Evolutionary conservation across 1,140 invertebrate genomes (phyloP), one percentile per base, ranked within the genome.

Genomic region (Dolichoris vasculosae): DNA sequence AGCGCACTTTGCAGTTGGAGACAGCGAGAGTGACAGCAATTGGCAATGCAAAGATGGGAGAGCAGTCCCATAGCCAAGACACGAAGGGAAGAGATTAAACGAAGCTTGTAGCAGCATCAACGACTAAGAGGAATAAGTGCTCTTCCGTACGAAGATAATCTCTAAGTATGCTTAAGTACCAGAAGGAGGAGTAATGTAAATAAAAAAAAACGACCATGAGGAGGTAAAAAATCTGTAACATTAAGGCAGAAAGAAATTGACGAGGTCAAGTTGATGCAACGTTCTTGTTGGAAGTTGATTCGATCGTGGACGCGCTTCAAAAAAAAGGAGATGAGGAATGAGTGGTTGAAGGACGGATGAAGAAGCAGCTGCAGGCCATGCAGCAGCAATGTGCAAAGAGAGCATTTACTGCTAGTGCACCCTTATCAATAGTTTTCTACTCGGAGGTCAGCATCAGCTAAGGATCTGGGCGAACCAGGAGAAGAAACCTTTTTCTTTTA

Each of bases 11-110:
- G 63, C 30, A 17, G 63, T 67, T 8, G 30, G 30, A 35, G 63
- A 35, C 63, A 67, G 63, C 32, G 8, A 67, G 46, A 59, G 30
- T 78, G 77, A 69, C 67, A 69, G 67, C 32, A 38, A 69, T 69
- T 69, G 67, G 67, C 35, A 69, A 69, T 69, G 67, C 35, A 69
- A 69, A 69, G 35, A 69, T 35, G n/a, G 17, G 17, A 69, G 8
- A 69, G 67, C 30, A 69, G 67, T 69, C 67, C 35, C 35, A 69
- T 23, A 69, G 67, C 32, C 32, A 69, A 38, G 32, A 40, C 13
- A 69, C 67, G 67, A 8, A 38, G 67, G 67, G 3, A 20, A 23
- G 35, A 69, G 67, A 69, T 69, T 69, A 69, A 69, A 17, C 40
- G 32, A 23, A 69, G 35, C 15, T 3, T 38, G 13, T 0, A 69